Conservation (phyloP, 2,113 vertebrate genomes). For the Petaurus breviceps region DNA sequence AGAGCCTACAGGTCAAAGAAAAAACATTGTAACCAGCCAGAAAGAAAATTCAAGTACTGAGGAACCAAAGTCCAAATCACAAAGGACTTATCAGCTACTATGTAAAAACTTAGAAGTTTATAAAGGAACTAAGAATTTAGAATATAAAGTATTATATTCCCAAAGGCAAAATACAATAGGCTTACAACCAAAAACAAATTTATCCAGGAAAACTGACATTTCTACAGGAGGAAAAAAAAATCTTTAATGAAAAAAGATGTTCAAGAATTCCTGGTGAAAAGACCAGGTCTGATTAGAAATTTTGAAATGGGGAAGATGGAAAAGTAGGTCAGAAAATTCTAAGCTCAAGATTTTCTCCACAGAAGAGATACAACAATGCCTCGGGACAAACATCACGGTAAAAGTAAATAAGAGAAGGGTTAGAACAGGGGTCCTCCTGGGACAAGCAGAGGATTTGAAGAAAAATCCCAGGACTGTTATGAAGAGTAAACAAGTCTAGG, state of each 20-base stretch:
- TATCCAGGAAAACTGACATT: background rate
- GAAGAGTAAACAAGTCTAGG: too few species aligned
- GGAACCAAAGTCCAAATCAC: background rate
- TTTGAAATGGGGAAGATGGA: background rate
- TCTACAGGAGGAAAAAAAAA: background rate
- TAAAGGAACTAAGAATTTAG: background rate
- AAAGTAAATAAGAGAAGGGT: too few species aligned
- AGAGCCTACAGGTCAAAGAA: background rate
- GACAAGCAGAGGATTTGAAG: too few species aligned
- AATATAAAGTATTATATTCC: background rate
- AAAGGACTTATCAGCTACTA: too few species aligned
- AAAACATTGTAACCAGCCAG: background rate
- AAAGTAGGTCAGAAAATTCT: too few species aligned
- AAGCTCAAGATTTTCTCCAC: too few species aligned
- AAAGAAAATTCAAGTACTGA: background rate
- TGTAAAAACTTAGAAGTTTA: background rate
- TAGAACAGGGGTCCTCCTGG: too few species aligned
- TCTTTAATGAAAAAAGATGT: background rate
- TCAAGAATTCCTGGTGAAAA: background rate
- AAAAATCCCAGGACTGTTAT: too few species aligned
- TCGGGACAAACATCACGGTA: too few species aligned
- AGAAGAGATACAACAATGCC: too few species aligned
- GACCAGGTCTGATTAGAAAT: background rate
- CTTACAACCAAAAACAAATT: background rate
- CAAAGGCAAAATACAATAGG: background rate